Evolutionary conservation across 1,140 invertebrate species (phyloP), one percentile per base, ranked within the genome.

Genomic region (Drosophila tristis): DNA sequence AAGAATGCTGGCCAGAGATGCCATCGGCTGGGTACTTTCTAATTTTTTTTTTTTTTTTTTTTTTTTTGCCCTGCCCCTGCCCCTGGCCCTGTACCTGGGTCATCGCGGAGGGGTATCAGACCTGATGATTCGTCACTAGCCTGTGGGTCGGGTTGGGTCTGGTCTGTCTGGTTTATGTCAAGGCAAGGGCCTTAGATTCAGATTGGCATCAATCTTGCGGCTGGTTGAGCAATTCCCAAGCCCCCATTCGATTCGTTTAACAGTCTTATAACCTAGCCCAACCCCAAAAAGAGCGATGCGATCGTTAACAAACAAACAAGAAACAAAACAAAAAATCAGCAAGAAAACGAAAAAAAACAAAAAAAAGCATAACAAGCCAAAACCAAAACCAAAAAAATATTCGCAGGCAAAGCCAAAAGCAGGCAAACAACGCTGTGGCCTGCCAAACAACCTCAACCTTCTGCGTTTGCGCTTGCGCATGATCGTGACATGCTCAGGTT

Each of bases 391-490:
- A 53, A 31, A 55, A 47, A 61, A 45, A 68, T 60, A 78, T 78
- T 78, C 63, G 62, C 62, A 56, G 62, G 23, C 60, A 45, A 20
- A 56, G 55, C 23, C 29, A 26, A 29, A 54, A 61, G 44, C 51
- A 31, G 29, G 51, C 43, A 60, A 53, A 39, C 35, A 39, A 39
- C 11, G 35, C 26, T 11, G 4, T 11, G 35, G 71, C 76, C 76
- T 79, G 77, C 74, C 74, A 80, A 78, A 79, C 84, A 87, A 82
- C 66, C 84, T 80, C 84, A 89, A 89, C 84, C 84, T 89, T 89
- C 79, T 82, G 78, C 74, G 75, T 60, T 11, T 53, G 74, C 74
- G 70, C 59, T 55, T 65, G 74, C 74, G 73, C 65, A 57, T 70
- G 75, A 63, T 80, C 80, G 80, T 85, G 80, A 85, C 80, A 79